Evolutionary conservation across 2,113 vertebrate genomes (phyloP), one percentile per base, ranked within the genome.

Genomic region (Suricata suricatta): DNA sequence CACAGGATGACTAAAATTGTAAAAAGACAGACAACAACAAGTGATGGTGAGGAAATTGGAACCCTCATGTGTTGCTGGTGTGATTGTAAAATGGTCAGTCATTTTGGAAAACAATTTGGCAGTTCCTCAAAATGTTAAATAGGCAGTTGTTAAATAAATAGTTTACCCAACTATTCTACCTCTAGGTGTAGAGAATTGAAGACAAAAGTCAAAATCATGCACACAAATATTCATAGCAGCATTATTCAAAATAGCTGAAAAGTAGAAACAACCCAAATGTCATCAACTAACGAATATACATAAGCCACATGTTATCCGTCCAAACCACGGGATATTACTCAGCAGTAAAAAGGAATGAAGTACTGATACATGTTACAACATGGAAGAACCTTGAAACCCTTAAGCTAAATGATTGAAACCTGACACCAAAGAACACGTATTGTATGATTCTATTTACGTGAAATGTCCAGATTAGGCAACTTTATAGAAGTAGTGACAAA

Each of bases 401-500:
- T 23, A 25, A 7, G 52, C 35, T 82, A 50, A 84, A 15, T 52
- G 52, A 90, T 12, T 38, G 38, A 52, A 91, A 41, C 7, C 50
- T 54, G 12, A 44, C 4, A 13, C 41, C 33, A 54, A 60, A 93
- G 33, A 33, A 9, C 31, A 85, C 19, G 23, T 13, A 17, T 35
- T 29, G 23, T 44, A 23, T 57, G 19, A 50, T 21, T 57, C 54
- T 19, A 57, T 57, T 57, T 57, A 57, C 6, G 19, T 57, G 54
- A 57, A 54, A 68, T 63, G 69, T 69, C 54, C 66, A 86, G 38
- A 68, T 33, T 9, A 35, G 44, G 27, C 33, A 71, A 95, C 33
- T 83, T 52, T 35, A 33, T 1, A 93, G 72, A 82, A 96, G 72
- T 10, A 93, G 85, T 96, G 85, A 44, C 41, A 52, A 83, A 94